These are phyloP conservation scores for Phaonia tiefii DNA, from an alignment of 2,888 invertebrate species.

Conservation along the genomic window DNA sequence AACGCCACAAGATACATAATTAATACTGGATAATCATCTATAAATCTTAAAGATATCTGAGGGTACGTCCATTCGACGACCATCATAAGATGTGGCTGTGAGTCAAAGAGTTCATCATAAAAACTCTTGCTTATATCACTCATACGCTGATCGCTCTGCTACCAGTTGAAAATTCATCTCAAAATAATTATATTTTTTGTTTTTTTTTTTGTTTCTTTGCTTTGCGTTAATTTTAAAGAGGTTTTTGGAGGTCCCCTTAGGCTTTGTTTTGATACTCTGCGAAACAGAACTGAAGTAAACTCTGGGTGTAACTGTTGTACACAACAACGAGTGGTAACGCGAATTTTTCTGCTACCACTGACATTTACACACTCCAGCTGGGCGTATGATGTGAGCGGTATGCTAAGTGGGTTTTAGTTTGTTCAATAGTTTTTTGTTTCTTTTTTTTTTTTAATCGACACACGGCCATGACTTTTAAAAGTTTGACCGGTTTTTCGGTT, in stretches of 20 bases:
- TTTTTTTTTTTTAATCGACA: too few species aligned
- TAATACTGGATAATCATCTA: constrained; percentile 18
- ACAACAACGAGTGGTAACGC: background rate
- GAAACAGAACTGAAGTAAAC: background rate
- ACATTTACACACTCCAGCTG: background rate
- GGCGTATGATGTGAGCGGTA: too few species aligned
- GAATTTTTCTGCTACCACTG: background rate
- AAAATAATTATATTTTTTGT: background rate
- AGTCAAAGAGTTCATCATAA: too few species aligned
- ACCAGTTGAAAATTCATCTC: background rate
- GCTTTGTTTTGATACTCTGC: too few species aligned
- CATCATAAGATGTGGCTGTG: too few species aligned
- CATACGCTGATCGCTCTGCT: background rate
- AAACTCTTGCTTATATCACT: background rate
- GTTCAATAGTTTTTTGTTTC: too few species aligned
- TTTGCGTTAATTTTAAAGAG: too few species aligned
- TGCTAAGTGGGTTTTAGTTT: too few species aligned
- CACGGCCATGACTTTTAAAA: too few species aligned
- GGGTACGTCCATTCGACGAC: too few species aligned
- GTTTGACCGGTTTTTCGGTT: too few species aligned
- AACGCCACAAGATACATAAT: constrained; percentile 6
- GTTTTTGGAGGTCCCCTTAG: too few species aligned
- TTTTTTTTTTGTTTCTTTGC: background rate
- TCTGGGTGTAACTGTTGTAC: constrained; percentile 5
- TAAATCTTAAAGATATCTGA: background rate